Evolutionary conservation across 2,113 vertebrate genomes (phyloP).

Genomic region (Thamnaconus septentrionalis): DNA sequence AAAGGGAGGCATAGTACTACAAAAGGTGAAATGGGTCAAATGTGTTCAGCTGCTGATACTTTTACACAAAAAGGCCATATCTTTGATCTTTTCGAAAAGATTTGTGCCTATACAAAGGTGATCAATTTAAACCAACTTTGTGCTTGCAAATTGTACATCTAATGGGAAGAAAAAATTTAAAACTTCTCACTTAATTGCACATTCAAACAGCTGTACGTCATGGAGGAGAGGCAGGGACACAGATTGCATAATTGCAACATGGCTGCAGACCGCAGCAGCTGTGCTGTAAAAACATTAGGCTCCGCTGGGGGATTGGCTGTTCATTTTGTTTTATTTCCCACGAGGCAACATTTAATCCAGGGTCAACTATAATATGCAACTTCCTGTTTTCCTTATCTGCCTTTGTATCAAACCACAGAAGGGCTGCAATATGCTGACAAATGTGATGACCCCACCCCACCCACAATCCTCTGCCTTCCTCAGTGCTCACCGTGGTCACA

Average conservation of each 20-base stretch:
- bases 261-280: constrained; percentile 37
- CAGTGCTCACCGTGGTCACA: constrained; percentile 10
- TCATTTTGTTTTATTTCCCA: constrained; percentile 37
- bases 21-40: too few species aligned
- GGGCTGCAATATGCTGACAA: constrained; percentile 6
- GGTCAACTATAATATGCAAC: constrained; percentile 22
- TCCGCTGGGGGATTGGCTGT: constrained; percentile 29
- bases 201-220: constrained; percentile 18
- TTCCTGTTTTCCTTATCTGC: background rate
- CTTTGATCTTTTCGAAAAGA: too few species aligned
- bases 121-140: too few species aligned
- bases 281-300: constrained; percentile 39
- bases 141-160: too few species aligned
- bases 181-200: background rate
- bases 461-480: background rate
- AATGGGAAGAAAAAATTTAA: too few species aligned
- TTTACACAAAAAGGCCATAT: too few species aligned
- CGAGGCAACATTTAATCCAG: constrained; percentile 21
- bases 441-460: background rate
- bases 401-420: constrained; percentile 7
- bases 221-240: background rate
- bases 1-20: too few species aligned
- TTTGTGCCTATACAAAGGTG: too few species aligned
- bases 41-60: too few species aligned
- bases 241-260: constrained; percentile 39